Evolutionary conservation across 2,888 invertebrate species (phyloP).

Genomic region (Xanthia togata): DNA sequence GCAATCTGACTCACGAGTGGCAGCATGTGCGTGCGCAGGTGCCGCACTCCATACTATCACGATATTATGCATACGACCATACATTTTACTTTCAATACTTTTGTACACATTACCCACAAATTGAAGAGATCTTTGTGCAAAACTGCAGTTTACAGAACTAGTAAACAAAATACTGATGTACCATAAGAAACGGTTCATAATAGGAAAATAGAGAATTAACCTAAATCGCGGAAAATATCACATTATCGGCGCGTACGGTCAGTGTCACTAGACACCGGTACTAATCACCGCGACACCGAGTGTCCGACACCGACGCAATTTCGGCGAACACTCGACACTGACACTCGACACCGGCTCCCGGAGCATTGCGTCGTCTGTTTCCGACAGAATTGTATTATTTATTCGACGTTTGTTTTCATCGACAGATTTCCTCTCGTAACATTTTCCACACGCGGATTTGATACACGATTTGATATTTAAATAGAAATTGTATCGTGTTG

Average conservation of each 20-base stretch:
- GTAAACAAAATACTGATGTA: background rate
- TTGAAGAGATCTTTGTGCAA: background rate
- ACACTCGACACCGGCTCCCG: constrained; percentile 48
- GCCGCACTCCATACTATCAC: background rate
- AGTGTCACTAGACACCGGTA: constrained; percentile 48
- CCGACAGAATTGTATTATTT: constrained; percentile 42
- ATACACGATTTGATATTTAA: background rate
- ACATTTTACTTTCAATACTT: constrained; percentile 35
- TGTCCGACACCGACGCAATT: constrained; percentile 49
- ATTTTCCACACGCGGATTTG: background rate
- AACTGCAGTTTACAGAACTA: constrained; percentile 1
- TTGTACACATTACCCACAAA: background rate
- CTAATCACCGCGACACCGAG: constrained; percentile 48
- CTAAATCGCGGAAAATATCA: constrained; percentile 22
- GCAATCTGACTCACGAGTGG: constrained; percentile 5
- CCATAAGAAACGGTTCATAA: background rate
- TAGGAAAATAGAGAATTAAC: constrained; percentile 6
- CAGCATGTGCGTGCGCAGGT: constrained; percentile 10
- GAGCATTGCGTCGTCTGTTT: constrained; percentile 28
- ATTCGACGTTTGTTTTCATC: background rate
- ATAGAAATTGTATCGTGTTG: background rate
- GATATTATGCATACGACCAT: constrained; percentile 25
- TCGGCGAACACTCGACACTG: constrained; percentile 60
- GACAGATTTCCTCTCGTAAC: background rate
- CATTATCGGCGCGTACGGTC: constrained; percentile 19